Evolutionary conservation across 2,797 vertebrate genomes (phyloP), one percentile per base, ranked within the genome.

Genomic region (Tamandua tetradactyla): DNA sequence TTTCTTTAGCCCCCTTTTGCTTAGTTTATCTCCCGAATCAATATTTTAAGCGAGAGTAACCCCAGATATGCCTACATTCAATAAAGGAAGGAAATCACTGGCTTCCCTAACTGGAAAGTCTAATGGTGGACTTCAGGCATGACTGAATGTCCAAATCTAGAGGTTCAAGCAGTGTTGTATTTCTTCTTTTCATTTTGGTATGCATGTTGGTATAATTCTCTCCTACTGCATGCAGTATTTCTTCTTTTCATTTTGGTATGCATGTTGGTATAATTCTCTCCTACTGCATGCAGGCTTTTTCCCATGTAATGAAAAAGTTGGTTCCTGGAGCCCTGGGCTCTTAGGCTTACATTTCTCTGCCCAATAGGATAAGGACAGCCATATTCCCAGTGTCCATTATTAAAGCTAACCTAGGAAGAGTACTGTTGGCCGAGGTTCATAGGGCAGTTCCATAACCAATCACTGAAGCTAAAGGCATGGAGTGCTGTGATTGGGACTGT

Each of bases 31-130:
- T 32, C 42, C 74, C 10, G 40, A 71, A 83, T 94, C 55, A 40
- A 40, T 92, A 20, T 74, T 80, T 1, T 85, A 57, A 79, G 59
- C 86, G 13, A 91, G 18, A 87, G 18, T 95, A 91, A 66, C 74
- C 27, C 42, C 27, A 76, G 37, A 83, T 92, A 74, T 30, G 49
- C 47, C 89, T 76, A 78, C 7, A 57, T 89, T 61, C 76, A 83
- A 52, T 30, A 2, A 64, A 78, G 64, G 13, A 49, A 87, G 68
- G 35, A 22, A 81, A 71, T 81, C 27, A 80, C 37, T 72, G 81
- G 52, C 23, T 35, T 4, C 7, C 7, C 55, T 74, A 1, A 57
- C 30, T 75, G n/a, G 64, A n/a, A 88, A 69, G 55, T 64, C 4
- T 59, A 59, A 14, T 10, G 30, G 37, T 49, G 18, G 44, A 74